These are phyloP conservation scores for Entosphenus tridentatus DNA, from an alignment of 2,113 vertebrate genomes.

Conservation along the genomic window DNA sequence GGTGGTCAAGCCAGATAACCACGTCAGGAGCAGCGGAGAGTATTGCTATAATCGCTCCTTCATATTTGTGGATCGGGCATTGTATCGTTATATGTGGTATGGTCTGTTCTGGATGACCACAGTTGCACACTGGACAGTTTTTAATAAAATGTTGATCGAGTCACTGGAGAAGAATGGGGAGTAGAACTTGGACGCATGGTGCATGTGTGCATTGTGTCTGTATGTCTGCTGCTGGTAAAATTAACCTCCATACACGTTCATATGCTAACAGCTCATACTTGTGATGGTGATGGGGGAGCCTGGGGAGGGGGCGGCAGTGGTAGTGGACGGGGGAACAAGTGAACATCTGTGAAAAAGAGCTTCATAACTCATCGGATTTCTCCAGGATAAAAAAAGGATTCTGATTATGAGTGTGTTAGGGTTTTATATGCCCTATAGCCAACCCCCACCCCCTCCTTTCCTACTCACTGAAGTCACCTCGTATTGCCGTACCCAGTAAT, in stretches of 20 bases:
- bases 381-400: background rate
- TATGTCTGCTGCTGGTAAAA: background rate
- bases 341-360: background rate
- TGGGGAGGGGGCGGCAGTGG: background rate
- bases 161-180: too few relatives aligned
- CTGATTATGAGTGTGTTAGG: background rate
- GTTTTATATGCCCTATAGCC: background rate
- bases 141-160: too few relatives aligned
- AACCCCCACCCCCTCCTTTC: too few relatives aligned
- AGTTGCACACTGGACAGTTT: too few relatives aligned
- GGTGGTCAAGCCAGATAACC: too few relatives aligned
- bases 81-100: too few relatives aligned
- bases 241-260: background rate
- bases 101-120: too few relatives aligned
- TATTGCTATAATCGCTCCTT: too few relatives aligned
- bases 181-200: too few relatives aligned
- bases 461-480: too few relatives aligned
- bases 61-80: too few relatives aligned
- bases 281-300: conserved; percentile 2
- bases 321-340: background rate
- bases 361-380: background rate
- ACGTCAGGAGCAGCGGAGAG: too few relatives aligned
- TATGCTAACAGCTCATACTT: background rate
- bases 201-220: background rate
- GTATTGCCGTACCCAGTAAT: background rate